Evolutionary conservation across 2,888 invertebrate genomes (phyloP).

Genomic region (Ceriagrion tenellum): DNA sequence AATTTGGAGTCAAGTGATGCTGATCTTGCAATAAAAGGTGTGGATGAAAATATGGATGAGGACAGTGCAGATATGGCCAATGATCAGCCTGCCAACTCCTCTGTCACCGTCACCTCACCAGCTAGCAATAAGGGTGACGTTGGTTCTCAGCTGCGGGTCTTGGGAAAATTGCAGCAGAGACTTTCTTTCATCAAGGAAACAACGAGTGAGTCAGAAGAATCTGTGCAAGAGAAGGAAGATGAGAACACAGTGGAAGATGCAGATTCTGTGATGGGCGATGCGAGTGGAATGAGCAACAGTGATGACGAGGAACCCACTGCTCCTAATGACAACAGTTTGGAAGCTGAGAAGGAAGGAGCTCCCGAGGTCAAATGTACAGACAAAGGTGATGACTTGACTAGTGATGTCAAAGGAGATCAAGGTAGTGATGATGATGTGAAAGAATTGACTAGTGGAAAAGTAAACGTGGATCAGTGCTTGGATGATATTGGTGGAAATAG

Average conservation of each 20-base stretch:
- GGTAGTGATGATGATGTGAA: neutral
- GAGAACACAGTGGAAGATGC: constrained; percentile 29
- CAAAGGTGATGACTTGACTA: neutral
- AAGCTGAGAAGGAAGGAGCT: constrained; percentile 1
- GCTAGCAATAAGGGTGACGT: constrained; percentile 58
- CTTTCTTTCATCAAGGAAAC: neutral
- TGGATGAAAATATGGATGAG: neutral
- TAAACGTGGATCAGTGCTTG: constrained; percentile 18
- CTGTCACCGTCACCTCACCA: neutral
- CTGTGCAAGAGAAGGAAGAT: constrained; percentile 38
- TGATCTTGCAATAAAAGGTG: neutral
- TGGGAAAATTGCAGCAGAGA: constrained; percentile 60
- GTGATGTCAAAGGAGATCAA: neutral
- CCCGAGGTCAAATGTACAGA: constrained; percentile 48
- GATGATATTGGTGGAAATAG: constrained; percentile 55
- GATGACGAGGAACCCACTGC: constrained; percentile 16
- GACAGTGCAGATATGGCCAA: neutral
- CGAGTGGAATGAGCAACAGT: constrained; percentile 33
- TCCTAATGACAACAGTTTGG: neutral
- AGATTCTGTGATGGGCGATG: constrained; percentile 54
- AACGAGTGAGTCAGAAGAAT: neutral
- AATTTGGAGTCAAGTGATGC: neutral
- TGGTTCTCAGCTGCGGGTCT: constrained; percentile 31
- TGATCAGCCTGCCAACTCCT: neutral
- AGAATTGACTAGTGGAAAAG: constrained; percentile 16